phyloP scores from a whole-genome alignment of 2,888 invertebrate genomes.

The Drosophila colorata region DNA sequence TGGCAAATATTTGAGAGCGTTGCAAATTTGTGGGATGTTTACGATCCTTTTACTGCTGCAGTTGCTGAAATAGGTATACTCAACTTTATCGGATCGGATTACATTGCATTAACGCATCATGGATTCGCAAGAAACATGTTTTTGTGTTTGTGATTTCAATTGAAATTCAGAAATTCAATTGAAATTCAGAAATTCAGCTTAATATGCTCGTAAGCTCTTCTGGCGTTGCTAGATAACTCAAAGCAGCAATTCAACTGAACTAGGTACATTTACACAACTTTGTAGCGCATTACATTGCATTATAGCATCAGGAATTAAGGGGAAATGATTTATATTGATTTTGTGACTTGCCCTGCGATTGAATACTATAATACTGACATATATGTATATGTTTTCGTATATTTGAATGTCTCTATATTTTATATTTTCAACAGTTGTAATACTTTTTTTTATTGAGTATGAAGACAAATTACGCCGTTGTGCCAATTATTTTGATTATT shows the following conservation, averaged over 20 bases:
- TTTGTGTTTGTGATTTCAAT: neutral
- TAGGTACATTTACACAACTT: slow-evolving; percentile 5
- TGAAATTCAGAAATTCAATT: neutral
- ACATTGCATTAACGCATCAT: neutral
- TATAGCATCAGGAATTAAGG: neutral
- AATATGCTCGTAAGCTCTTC: slow-evolving; percentile 11
- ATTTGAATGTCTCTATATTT: too few species aligned
- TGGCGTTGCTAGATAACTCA: slow-evolving; percentile 19
- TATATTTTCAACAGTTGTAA: too few species aligned
- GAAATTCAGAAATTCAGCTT: slow-evolving; percentile 9
- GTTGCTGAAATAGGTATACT: neutral
- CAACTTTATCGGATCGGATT: neutral
- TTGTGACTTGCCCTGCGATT: too few species aligned
- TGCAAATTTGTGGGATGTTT: slow-evolving; percentile 9
- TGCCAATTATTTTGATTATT: too few species aligned
- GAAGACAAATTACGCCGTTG: too few species aligned
- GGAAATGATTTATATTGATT: neutral
- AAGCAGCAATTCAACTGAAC: slow-evolving; percentile 3
- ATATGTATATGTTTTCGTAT: neutral
- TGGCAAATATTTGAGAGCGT: slow-evolving; percentile 45
- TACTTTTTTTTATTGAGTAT: too few species aligned
- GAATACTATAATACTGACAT: neutral
- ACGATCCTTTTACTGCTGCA: neutral
- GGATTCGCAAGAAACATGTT: neutral
- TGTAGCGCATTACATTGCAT: neutral